These are phyloP conservation scores for Heliothis virescens DNA, from an alignment of 1,140 invertebrate species.

Conservation along the genomic window DNA sequence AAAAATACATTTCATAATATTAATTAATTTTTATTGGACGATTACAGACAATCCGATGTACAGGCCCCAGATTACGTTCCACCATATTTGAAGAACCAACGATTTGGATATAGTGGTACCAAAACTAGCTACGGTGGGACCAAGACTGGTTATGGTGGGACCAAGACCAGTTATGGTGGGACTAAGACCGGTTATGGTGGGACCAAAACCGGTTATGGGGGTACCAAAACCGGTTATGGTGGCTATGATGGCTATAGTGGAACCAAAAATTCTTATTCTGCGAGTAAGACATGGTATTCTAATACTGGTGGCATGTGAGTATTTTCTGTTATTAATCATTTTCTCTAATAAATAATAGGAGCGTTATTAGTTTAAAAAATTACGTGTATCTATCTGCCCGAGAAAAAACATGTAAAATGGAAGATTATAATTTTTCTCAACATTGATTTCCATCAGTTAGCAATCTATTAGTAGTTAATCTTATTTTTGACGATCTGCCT, in stretches of 20 bases:
- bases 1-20: too few species aligned
- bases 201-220: constrained; percentile 57
- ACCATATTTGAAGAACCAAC: constrained; percentile 64
- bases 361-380: too few species aligned
- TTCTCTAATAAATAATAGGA: not conserved
- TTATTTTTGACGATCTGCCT: too few species aligned
- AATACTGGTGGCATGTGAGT: constrained; percentile 68
- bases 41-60: constrained; percentile 77
- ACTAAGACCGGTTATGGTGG: constrained; percentile 63
- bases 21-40: not conserved
- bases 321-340: not conserved
- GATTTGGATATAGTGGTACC: constrained; percentile 53
- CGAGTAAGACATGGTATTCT: constrained; percentile 65
- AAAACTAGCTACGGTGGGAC: constrained; percentile 64
- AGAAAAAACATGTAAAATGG: too few species aligned
- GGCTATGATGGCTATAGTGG: constrained; percentile 37
- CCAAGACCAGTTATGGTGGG: constrained; percentile 63
- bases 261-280: constrained; percentile 44
- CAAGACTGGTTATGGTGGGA: constrained; percentile 62
- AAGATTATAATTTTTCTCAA: too few species aligned
- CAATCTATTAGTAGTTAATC: too few species aligned
- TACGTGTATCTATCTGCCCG: too few species aligned
- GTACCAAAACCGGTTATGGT: constrained; percentile 47
- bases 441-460: too few species aligned
- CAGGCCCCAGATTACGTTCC: constrained; percentile 74